A percentile compares a stretch with the other conserved stretches of the same genome.
These are phyloP conservation scores for Diorhabda elongata DNA, from an alignment of 1,140 invertebrate species.

Conservation along the genomic window DNA sequence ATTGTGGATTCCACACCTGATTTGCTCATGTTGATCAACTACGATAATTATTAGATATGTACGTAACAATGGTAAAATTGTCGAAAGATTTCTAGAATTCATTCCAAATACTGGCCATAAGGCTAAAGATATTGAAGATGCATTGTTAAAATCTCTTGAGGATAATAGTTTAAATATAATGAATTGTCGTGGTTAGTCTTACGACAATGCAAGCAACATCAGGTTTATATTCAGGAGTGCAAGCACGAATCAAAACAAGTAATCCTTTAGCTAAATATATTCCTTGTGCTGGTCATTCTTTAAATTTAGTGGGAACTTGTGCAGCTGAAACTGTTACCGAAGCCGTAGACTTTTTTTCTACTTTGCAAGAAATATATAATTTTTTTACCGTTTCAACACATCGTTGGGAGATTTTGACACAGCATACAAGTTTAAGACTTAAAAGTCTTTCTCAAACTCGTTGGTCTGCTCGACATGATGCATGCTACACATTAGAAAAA, in stretches of 20 bases:
- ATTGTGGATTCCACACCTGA: conserved; percentile 30
- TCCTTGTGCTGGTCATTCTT: conserved; percentile 36
- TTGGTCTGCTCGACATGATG: too few species aligned
- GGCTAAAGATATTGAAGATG: conserved; percentile 29
- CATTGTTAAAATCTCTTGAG: conserved; percentile 20
- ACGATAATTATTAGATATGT: conserved; percentile 34
- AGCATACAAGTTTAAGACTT: too few species aligned
- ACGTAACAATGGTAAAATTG: conserved; percentile 25
- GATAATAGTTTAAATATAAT: conserved; percentile 25
- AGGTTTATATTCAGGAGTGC: not conserved
- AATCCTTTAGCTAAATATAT: not conserved
- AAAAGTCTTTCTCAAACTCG: too few species aligned
- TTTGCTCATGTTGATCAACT: conserved; percentile 16
- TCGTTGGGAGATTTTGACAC: not conserved
- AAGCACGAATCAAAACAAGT: not conserved
- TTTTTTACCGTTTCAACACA: not conserved
- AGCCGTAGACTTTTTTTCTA: not conserved
- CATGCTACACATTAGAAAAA: too few species aligned
- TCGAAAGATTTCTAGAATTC: conserved; percentile 39
- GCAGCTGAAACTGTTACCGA: not conserved
- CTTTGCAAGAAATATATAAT: not conserved
- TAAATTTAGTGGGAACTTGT: conserved; percentile 38
- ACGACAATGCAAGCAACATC: too few species aligned
- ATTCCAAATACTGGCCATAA: conserved; percentile 37
- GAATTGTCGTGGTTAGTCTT: conserved; percentile 15